Conservation (phyloP, 2,797 vertebrate species). For the Ctenopoma kingsleyae region DNA sequence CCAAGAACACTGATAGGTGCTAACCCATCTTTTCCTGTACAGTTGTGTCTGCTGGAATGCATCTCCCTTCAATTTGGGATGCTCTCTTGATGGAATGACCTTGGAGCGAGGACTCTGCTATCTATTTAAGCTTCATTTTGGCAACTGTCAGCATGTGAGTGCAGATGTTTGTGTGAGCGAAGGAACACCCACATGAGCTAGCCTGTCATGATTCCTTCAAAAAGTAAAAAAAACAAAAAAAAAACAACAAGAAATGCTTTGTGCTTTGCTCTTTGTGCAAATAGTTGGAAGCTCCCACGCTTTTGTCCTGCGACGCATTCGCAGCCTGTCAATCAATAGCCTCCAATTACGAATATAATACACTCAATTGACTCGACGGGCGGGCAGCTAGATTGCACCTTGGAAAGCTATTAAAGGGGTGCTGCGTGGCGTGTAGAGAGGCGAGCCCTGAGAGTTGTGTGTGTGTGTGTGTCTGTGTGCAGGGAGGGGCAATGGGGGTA, state of each 20-base stretch:
- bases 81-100: conserved; percentile 57
- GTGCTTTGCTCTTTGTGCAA: conserved; percentile 53
- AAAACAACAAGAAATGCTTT: conserved; percentile 43
- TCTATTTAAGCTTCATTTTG: conserved; percentile 56
- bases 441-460: conserved; percentile 65
- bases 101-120: conserved; percentile 45
- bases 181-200: conserved; percentile 1
- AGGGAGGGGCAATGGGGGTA: conserved; percentile 16
- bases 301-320: conserved; percentile 69
- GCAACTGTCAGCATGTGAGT: conserved; percentile 50
- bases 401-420: conserved; percentile 83
- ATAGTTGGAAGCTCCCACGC: conserved; percentile 55
- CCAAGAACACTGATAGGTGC: conserved; percentile 43
- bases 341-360: conserved; percentile 84
- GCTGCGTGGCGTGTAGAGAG: conserved; percentile 59
- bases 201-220: conserved; percentile 24
- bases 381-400: conserved; percentile 70
- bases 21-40: conserved; percentile 32
- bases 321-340: conserved; percentile 81
- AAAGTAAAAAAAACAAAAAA: background rate
- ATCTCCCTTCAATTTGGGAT: conserved; percentile 51
- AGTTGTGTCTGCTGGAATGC: conserved; percentile 7
- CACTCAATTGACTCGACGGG: conserved; percentile 79
- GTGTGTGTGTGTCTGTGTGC: conserved; percentile 15
- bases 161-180: conserved; percentile 20